A percentile compares a stretch with the other conserved stretches of the same genome.
Conservation (phyloP, 2,797 vertebrate species). For the Chloroceryle inda region DNA sequence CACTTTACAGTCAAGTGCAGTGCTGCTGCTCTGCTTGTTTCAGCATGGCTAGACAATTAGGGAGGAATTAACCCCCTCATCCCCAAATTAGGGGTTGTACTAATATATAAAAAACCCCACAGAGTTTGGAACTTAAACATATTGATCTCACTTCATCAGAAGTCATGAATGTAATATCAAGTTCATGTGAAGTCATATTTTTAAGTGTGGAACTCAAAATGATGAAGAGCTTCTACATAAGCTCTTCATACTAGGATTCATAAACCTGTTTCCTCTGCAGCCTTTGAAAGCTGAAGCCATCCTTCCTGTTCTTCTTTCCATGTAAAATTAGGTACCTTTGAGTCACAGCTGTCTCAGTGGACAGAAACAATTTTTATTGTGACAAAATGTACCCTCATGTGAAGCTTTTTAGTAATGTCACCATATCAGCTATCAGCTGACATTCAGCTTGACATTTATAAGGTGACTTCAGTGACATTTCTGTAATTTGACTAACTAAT, state of each 20-base stretch:
- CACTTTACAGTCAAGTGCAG: slow-evolving; percentile 27
- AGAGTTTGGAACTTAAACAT: background rate
- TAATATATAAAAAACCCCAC: background rate
- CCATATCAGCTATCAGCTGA: slow-evolving; percentile 22
- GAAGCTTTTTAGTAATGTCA: background rate
- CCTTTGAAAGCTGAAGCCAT: background rate
- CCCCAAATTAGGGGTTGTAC: slow-evolving; percentile 12
- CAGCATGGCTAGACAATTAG: slow-evolving; percentile 5
- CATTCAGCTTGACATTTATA: slow-evolving; percentile 47
- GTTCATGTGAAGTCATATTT: background rate
- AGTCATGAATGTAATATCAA: background rate
- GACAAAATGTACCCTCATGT: background rate
- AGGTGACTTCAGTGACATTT: slow-evolving; percentile 48
- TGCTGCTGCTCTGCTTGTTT: slow-evolving; percentile 20
- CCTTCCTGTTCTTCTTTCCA: background rate
- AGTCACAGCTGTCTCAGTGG: background rate
- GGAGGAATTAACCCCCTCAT: slow-evolving; percentile 34
- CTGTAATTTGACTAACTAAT: slow-evolving; percentile 35
- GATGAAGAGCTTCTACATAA: background rate
- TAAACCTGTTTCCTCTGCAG: background rate
- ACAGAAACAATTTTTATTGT: slow-evolving; percentile 12
- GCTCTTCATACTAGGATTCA: background rate
- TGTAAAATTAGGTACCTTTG: background rate
- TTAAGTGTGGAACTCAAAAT: background rate
- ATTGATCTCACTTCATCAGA: background rate